Conservation (phyloP, 2,113 vertebrate species). For the Brachionichthys hirsutus region DNA sequence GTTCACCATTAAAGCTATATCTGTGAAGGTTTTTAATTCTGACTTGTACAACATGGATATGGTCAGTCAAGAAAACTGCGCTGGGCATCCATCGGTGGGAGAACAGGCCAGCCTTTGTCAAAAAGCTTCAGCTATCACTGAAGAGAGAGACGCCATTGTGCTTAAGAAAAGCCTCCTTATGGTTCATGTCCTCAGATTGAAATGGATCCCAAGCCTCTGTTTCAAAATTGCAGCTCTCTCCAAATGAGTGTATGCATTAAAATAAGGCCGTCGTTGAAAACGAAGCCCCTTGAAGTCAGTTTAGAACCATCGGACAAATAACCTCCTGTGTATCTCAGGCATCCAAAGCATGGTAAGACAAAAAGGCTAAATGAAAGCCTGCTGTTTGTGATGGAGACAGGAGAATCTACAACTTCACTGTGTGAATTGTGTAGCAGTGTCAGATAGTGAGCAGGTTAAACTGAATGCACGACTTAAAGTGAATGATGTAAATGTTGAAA, state of each 20-base stretch:
- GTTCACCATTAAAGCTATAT: constrained; percentile 1
- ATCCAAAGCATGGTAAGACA: background rate
- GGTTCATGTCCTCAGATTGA: constrained; percentile 75
- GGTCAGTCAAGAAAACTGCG: constrained; percentile 63
- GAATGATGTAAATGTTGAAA: constrained; percentile 31
- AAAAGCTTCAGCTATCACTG: constrained; percentile 72
- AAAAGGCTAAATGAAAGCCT: constrained; percentile 13
- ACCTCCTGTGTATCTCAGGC: constrained; percentile 2
- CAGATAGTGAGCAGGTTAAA: constrained; percentile 21
- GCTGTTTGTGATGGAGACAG: background rate
- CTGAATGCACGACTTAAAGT: constrained; percentile 9
- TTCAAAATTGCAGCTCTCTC: constrained; percentile 63
- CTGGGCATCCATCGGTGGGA: constrained; percentile 63
- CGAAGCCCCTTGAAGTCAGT: constrained; percentile 22
- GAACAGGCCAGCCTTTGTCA: constrained; percentile 78
- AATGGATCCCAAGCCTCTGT: constrained; percentile 69
- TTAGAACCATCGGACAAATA: constrained; percentile 34
- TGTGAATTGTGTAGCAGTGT: constrained; percentile 13
- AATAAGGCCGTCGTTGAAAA: constrained; percentile 38
- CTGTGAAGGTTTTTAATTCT: constrained; percentile 46
- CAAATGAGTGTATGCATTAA: constrained; percentile 52
- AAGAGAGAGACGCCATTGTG: constrained; percentile 77
- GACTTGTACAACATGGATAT: constrained; percentile 56
- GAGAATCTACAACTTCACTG: constrained; percentile 10
- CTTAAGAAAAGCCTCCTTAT: constrained; percentile 74